phyloP scores from a whole-genome alignment of 2,888 invertebrate species.

The Drosophila koepferae region DNA sequence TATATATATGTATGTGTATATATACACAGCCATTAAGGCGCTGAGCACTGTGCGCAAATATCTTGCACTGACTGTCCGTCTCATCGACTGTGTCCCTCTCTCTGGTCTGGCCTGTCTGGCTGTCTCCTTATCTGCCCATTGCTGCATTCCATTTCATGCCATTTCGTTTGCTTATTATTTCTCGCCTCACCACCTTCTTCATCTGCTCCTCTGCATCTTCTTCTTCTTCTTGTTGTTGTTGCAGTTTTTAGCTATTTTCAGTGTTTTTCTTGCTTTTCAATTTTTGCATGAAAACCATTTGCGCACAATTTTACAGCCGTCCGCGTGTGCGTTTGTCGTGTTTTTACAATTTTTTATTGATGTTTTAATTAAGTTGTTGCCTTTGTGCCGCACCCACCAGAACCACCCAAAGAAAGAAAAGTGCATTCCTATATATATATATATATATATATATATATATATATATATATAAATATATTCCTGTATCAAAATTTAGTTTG shows the following conservation, averaged over 20 bases:
- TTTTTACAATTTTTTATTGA: constrained; percentile 77
- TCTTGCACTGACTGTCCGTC: constrained; percentile 30
- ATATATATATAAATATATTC: not conserved
- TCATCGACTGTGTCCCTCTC: not conserved
- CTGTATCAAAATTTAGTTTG: constrained; percentile 22
- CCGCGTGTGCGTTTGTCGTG: constrained; percentile 43
- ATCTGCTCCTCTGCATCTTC: too few species aligned
- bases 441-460: not conserved
- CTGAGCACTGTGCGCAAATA: constrained; percentile 50
- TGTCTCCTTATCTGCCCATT: constrained; percentile 16
- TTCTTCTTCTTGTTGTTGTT: constrained; percentile 2
- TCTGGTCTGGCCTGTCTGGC: not conserved
- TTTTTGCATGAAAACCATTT: constrained; percentile 61
- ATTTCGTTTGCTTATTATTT: constrained; percentile 53
- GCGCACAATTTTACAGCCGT: constrained; percentile 54
- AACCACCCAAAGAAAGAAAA: not conserved
- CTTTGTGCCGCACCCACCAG: constrained; percentile 24
- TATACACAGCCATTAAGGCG: constrained; percentile 50
- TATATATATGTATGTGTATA: not conserved
- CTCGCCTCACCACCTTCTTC: not conserved
- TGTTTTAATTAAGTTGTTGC: constrained; percentile 79
- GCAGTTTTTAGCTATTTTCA: constrained; percentile 57
- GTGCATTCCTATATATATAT: constrained; percentile 21
- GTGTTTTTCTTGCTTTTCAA: constrained; percentile 48
- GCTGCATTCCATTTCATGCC: constrained; percentile 52